Evolutionary conservation across 2,113 vertebrate species (phyloP).

Genomic region (Ceratotherium simum): DNA sequence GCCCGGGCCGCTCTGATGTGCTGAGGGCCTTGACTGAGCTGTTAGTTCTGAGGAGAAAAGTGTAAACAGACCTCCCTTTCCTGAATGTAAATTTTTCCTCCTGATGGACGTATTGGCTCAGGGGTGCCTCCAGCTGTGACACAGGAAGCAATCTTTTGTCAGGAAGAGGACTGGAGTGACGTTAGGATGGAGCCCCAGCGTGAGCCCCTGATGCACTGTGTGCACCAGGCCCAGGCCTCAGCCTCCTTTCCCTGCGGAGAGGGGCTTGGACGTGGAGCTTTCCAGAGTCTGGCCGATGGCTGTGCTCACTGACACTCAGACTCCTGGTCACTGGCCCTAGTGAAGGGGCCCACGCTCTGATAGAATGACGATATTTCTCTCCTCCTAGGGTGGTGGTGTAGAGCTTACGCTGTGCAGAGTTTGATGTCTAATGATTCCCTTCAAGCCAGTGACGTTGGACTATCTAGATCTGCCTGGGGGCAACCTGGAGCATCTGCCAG

Average conservation of each 20-base stretch:
- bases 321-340: neutral
- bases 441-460: neutral
- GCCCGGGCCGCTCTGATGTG: neutral
- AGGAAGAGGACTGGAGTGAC: neutral
- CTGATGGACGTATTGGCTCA: neutral
- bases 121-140: neutral
- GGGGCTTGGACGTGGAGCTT: accelerated
- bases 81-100: neutral
- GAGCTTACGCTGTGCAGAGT: accelerated
- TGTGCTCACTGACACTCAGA: neutral
- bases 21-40: neutral
- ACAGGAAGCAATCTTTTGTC: neutral
- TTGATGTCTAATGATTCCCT: neutral
- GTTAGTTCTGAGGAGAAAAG: neutral
- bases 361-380: accelerated
- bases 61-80: neutral
- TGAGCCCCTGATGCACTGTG: accelerated
- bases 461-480: neutral
- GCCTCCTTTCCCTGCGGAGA: neutral
- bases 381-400: accelerated
- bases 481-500: neutral
- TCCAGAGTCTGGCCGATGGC: neutral
- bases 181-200: neutral
- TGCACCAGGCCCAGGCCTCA: accelerated
- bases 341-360: neutral